Evolutionary conservation across 2,888 invertebrate genomes (phyloP).

Genomic region (Gari tellinella): DNA sequence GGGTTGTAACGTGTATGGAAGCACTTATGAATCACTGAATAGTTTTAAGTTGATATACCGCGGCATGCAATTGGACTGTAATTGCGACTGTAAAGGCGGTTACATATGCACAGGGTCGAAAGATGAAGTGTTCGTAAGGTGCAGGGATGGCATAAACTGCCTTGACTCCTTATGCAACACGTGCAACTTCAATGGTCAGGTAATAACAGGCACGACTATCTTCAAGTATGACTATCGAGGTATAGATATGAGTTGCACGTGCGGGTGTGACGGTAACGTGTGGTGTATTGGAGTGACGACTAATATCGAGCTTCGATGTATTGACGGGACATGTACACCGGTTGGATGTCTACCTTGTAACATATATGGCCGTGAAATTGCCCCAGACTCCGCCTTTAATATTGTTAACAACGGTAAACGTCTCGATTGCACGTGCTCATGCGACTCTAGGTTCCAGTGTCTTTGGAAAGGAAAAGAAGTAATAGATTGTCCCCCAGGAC

Average conservation of each 20-base stretch:
- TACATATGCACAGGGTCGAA: slow-evolving; percentile 44
- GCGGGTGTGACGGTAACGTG: slow-evolving; percentile 50
- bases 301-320: slow-evolving; percentile 35
- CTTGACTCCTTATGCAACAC: slow-evolving; percentile 36
- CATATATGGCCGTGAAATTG: slow-evolving; percentile 58
- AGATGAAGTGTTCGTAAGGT: slow-evolving; percentile 6
- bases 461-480: slow-evolving; percentile 54
- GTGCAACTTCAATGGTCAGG: slow-evolving; percentile 36
- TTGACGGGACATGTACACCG: slow-evolving; percentile 48
- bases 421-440: slow-evolving; percentile 69
- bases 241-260: slow-evolving; percentile 50
- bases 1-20: slow-evolving; percentile 45
- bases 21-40: slow-evolving; percentile 26
- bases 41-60: slow-evolving; percentile 39
- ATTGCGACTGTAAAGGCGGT: slow-evolving; percentile 48
- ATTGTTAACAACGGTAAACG: slow-evolving; percentile 57
- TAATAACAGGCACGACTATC: slow-evolving; percentile 26
- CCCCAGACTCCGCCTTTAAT: slow-evolving; percentile 65
- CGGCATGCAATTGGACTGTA: slow-evolving; percentile 39
- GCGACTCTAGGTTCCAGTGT: slow-evolving; percentile 75
- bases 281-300: slow-evolving; percentile 46
- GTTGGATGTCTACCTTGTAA: slow-evolving; percentile 67
- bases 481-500: slow-evolving; percentile 37
- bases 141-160: slow-evolving; percentile 25
- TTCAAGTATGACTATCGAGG: slow-evolving; percentile 45